Conservation (phyloP, 2,797 vertebrate genomes). For the Salarias fasciatus region DNA sequence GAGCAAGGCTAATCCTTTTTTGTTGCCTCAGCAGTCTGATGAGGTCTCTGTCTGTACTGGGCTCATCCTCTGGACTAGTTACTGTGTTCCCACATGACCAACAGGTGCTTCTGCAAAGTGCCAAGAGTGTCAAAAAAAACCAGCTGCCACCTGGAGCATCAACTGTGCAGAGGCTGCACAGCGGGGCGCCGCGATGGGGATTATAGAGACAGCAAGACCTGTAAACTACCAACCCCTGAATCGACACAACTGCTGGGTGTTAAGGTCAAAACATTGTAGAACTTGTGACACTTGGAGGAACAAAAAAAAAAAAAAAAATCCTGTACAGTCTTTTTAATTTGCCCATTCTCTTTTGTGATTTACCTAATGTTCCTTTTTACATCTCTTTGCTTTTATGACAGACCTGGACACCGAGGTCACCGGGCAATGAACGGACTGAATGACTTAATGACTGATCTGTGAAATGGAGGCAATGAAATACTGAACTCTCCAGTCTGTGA, state of each 20-base stretch:
- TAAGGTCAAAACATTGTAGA: constrained; percentile 9
- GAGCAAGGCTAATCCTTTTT: constrained; percentile 21
- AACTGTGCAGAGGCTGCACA: constrained; percentile 13
- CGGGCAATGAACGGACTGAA: constrained; percentile 29
- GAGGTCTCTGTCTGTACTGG: neutral
- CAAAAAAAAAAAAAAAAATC: neutral
- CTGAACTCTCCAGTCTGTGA: constrained; percentile 38
- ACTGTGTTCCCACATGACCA: constrained; percentile 10
- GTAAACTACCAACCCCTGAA: constrained; percentile 9
- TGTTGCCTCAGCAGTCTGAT: constrained; percentile 14
- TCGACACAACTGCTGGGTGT: constrained; percentile 1
- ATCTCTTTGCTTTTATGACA: constrained; percentile 39
- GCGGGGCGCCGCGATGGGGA: constrained; percentile 1
- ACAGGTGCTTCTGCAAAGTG: constrained; percentile 19
- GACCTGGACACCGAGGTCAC: constrained; percentile 35
- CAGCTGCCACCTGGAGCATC: constrained; percentile 16
- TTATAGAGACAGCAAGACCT: constrained; percentile 7
- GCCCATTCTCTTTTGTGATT: neutral
- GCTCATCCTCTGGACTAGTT: constrained; percentile 1
- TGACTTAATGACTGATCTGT: constrained; percentile 38
- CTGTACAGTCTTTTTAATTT: constrained; percentile 18
- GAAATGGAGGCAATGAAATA: constrained; percentile 40
- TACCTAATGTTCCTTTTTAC: constrained; percentile 25
- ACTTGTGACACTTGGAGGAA: constrained; percentile 2
- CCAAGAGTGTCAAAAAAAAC: constrained; percentile 13